Conservation (phyloP, 2,888 invertebrate species). For the Podabrus alpinus region DNA sequence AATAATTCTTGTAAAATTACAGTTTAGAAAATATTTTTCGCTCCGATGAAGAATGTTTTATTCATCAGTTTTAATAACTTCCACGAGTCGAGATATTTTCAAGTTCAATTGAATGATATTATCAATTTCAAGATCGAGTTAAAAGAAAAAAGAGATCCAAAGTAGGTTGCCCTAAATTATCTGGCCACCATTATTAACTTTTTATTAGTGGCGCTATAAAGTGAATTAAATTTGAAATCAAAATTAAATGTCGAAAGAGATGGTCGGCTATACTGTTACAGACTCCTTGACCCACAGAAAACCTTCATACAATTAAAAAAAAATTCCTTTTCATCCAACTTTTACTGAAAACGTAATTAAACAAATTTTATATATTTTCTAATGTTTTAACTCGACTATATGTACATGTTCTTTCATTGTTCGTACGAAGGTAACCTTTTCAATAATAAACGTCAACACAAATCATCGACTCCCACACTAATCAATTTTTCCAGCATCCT, state of each 20-base stretch:
- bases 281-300: background rate
- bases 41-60: background rate
- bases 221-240: background rate
- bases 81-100: background rate
- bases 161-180: background rate
- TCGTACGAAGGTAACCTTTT: background rate
- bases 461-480: background rate
- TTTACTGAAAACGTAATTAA: background rate
- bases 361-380: background rate
- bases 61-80: background rate
- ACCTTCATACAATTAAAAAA: background rate
- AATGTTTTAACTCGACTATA: too few relatives aligned
- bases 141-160: background rate
- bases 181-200: background rate
- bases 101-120: background rate
- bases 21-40: background rate
- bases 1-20: background rate
- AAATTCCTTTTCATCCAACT: background rate
- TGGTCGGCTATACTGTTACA: background rate
- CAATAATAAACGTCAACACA: background rate
- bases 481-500: background rate
- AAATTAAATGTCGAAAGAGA: background rate
- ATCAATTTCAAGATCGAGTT: background rate
- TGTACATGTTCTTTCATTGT: background rate
- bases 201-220: background rate